These are phyloP conservation scores for Galeopterus variegatus DNA, from an alignment of 2,113 vertebrate species.

Conservation along the genomic window DNA sequence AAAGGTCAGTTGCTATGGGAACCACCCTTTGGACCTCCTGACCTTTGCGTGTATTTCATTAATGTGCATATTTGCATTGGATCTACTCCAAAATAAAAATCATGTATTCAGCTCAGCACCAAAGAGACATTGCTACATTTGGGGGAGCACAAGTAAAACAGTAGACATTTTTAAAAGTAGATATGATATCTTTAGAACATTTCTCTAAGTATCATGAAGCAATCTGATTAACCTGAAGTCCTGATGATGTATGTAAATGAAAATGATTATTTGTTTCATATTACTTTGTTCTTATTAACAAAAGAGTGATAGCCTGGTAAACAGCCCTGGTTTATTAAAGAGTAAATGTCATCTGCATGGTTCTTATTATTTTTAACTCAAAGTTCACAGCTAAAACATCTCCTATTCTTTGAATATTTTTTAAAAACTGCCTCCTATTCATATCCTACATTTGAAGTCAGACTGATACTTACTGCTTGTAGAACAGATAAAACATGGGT, in stretches of 20 bases:
- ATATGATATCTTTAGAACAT: background rate
- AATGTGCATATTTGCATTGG: slow-evolving; percentile 63
- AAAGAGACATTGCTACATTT: background rate
- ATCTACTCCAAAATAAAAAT: slow-evolving; percentile 53
- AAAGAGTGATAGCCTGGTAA: slow-evolving; percentile 75
- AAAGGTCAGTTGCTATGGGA: slow-evolving; percentile 36
- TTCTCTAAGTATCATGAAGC: slow-evolving; percentile 63
- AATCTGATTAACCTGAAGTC: slow-evolving; percentile 60
- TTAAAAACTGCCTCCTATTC: slow-evolving; percentile 58
- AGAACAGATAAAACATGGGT: slow-evolving; percentile 61
- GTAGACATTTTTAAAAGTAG: background rate
- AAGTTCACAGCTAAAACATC: background rate
- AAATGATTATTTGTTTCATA: slow-evolving; percentile 58
- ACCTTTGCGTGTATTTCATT: slow-evolving; percentile 59
- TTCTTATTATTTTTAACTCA: slow-evolving; percentile 52
- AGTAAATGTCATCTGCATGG: slow-evolving; percentile 54
- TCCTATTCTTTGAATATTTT: slow-evolving; percentile 37
- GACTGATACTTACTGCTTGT: background rate
- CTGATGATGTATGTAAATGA: slow-evolving; percentile 64
- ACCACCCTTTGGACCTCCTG: background rate
- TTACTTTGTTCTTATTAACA: slow-evolving; percentile 79
- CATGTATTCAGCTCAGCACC: background rate
- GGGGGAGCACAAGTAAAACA: background rate
- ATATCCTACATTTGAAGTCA: background rate
- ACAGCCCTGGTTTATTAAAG: slow-evolving; percentile 64